Evolutionary conservation across 2,113 vertebrate species (phyloP).

Genomic region (Thunnus thynnus): DNA sequence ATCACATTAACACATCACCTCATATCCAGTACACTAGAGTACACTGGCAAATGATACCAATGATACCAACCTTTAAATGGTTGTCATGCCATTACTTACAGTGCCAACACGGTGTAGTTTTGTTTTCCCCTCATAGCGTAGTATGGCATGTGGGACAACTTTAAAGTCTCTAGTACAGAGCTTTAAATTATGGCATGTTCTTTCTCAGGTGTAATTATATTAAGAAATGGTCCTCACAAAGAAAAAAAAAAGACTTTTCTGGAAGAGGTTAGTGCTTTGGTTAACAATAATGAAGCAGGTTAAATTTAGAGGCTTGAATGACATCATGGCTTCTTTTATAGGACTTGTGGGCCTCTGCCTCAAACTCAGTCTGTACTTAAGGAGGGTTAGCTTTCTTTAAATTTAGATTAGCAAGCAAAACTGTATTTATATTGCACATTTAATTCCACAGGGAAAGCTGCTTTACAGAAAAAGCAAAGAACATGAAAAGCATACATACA

Average conservation of each 20-base stretch:
- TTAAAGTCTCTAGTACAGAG: no score
- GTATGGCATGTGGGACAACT: no score
- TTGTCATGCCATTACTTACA: constrained; percentile 9
- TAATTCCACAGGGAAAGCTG: neutral
- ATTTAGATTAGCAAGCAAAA: constrained; percentile 11
- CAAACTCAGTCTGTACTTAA: constrained; percentile 18
- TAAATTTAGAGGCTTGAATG: neutral
- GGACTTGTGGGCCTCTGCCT: constrained; percentile 1
- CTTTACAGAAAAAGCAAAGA: neutral
- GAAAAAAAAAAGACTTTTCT: neutral
- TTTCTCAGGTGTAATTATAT: neutral
- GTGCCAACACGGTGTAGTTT: neutral
- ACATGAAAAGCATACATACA: no score
- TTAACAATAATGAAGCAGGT: neutral
- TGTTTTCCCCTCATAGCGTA: neutral
- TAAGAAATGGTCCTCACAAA: neutral
- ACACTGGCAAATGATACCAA: no score
- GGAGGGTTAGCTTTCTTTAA: neutral
- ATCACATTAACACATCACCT: no score
- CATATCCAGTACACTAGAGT: no score
- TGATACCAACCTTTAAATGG: no score
- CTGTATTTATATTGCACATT: neutral
- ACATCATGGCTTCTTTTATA: constrained; percentile 5
- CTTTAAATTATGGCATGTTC: no score
- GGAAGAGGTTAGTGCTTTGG: no score